A percentile compares a stretch with the other conserved stretches of the same genome.
phyloP scores from a whole-genome alignment of 2,113 vertebrate species.

The Istiophorus platypterus region DNA sequence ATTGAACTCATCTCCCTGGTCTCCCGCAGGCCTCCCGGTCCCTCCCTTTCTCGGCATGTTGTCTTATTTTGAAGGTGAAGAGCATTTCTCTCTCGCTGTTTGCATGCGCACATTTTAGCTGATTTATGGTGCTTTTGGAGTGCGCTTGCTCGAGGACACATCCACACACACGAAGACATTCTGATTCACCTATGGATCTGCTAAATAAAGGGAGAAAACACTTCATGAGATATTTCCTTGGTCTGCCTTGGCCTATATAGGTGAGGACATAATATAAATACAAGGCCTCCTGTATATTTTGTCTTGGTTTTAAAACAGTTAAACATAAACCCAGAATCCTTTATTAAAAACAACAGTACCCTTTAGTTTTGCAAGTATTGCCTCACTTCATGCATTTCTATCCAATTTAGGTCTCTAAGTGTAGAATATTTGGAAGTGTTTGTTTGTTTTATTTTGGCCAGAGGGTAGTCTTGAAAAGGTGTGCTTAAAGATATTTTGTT shows the following conservation, averaged over 20 bases:
- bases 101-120: slow-evolving; percentile 52
- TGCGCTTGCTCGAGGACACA: slow-evolving; percentile 3
- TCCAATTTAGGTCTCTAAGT: neutral
- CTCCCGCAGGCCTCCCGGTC: slow-evolving; percentile 58
- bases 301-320: neutral
- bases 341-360: neutral
- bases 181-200: slow-evolving; percentile 5
- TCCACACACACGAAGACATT: neutral
- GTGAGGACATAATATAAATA: neutral
- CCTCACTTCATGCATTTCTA: neutral
- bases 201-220: neutral
- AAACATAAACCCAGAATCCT: neutral
- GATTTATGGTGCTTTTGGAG: slow-evolving; percentile 8
- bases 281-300: neutral
- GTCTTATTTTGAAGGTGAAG: slow-evolving; percentile 76
- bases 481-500: slow-evolving; percentile 37
- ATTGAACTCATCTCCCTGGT: slow-evolving; percentile 68
- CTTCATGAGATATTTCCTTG: neutral
- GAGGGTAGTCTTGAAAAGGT: slow-evolving; percentile 29
- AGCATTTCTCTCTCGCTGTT: slow-evolving; percentile 65
- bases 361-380: neutral
- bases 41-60: slow-evolving; percentile 44
- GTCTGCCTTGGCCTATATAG: neutral
- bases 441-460: slow-evolving; percentile 28
- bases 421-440: slow-evolving; percentile 10